phyloP scores from a whole-genome alignment of 2,797 vertebrate genomes.

The Characodon lateralis region DNA sequence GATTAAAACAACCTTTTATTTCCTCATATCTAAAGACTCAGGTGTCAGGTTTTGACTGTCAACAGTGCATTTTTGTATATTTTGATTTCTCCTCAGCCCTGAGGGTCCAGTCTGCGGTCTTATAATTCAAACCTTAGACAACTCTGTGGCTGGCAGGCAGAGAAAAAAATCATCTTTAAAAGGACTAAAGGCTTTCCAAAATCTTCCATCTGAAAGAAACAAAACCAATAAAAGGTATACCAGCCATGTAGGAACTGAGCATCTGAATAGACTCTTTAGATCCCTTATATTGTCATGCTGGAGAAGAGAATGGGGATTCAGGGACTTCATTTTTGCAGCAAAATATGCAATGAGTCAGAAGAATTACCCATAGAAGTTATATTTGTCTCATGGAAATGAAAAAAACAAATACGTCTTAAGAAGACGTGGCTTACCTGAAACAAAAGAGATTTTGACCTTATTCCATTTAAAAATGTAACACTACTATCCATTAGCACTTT shows the following conservation, averaged over 20 bases:
- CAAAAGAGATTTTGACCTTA: not conserved
- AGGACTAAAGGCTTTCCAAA: conserved; percentile 33
- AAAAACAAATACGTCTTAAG: conserved; percentile 40
- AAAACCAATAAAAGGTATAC: conserved; percentile 27
- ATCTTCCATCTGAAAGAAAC: conserved; percentile 34
- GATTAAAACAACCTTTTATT: conserved; percentile 43
- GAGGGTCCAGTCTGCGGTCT: conserved; percentile 42
- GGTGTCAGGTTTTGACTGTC: conserved; percentile 17
- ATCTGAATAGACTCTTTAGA: conserved; percentile 26
- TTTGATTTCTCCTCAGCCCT: conserved; percentile 35
- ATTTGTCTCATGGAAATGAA: conserved; percentile 26
- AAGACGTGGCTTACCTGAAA: conserved; percentile 26
- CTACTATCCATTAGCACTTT: conserved; percentile 13
- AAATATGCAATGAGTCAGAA: conserved; percentile 35
- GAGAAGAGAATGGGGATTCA: conserved; percentile 27
- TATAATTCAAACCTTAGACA: conserved; percentile 26
- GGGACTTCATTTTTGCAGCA: conserved; percentile 43
- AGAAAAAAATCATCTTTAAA: conserved; percentile 21
- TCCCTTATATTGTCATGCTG: conserved; percentile 23
- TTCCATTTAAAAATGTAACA: conserved; percentile 37
- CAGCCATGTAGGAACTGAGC: conserved; percentile 20
- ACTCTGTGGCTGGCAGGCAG: conserved; percentile 20
- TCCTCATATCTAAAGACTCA: conserved; percentile 38
- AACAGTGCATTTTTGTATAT: conserved; percentile 29
- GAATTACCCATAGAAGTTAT: conserved; percentile 23